Conservation (phyloP, 2,113 vertebrate species). For the Ursus arctos region DNA sequence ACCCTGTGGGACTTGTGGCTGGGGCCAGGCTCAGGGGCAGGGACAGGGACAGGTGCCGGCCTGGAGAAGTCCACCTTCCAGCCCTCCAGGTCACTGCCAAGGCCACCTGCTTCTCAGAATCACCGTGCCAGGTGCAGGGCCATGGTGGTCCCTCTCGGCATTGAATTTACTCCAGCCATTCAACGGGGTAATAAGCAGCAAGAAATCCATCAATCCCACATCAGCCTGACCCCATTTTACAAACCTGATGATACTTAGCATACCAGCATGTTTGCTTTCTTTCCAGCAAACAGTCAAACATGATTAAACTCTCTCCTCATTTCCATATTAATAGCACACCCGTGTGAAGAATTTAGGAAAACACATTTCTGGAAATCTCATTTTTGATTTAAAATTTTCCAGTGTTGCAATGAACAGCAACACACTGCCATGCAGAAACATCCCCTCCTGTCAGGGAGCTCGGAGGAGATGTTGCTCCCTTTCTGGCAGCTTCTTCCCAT, state of each 20-base stretch:
- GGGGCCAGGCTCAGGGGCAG: neutral
- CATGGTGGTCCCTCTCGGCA: neutral
- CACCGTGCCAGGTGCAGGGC: neutral
- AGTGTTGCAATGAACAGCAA: neutral
- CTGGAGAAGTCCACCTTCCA: rapidly evolving
- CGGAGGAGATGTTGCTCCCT: neutral
- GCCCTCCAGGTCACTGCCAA: neutral
- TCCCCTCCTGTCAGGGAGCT: neutral
- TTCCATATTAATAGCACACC: constrained; percentile 80
- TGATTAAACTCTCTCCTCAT: constrained; percentile 77
- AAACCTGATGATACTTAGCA: constrained; percentile 77
- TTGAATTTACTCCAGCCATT: constrained; percentile 73
- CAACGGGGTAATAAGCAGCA: constrained; percentile 71
- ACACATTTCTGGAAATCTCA: constrained; percentile 63
- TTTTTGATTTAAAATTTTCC: constrained; percentile 67
- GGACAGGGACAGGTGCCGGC: too few relatives aligned
- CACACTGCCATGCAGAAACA: neutral
- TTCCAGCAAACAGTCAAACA: constrained; percentile 79
- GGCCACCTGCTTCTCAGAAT: neutral
- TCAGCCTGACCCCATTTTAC: constrained; percentile 79
- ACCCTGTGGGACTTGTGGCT: rapidly evolving
- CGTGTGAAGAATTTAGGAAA: constrained; percentile 70
- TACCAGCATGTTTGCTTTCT: constrained; percentile 78
- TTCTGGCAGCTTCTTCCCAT: neutral
- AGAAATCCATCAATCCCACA: constrained; percentile 69